A percentile compares a stretch with the other conserved stretches of the same genome.
phyloP scores from a whole-genome alignment of 2,113 vertebrate species.

The Corythornis madagascariensis region DNA sequence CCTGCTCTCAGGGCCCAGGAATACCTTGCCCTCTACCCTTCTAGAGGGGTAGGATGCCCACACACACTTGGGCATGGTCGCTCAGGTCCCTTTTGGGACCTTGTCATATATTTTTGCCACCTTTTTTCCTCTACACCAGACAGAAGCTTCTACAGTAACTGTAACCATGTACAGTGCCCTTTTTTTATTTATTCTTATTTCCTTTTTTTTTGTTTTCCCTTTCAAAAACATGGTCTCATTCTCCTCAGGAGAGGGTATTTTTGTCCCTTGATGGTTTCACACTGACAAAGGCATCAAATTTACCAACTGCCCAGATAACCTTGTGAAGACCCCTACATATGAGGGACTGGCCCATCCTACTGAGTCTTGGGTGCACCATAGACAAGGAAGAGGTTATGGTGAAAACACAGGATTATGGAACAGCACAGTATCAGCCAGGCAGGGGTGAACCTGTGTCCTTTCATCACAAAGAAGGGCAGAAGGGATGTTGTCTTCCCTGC shows the following conservation, averaged over 20 bases:
- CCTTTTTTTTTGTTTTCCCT: neutral
- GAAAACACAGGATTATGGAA: neutral
- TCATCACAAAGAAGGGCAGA: neutral
- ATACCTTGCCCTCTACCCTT: neutral
- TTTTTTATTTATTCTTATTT: neutral
- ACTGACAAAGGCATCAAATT: neutral
- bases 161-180: neutral
- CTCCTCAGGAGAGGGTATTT: neutral
- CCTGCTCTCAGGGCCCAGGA: neutral
- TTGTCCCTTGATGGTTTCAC: neutral
- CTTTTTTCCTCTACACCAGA: neutral
- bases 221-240: neutral
- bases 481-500: neutral
- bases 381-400: neutral
- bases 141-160: neutral
- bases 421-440: neutral
- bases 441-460: neutral
- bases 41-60: neutral
- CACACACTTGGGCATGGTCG: too few relatives aligned
- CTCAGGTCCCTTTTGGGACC: neutral
- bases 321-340: neutral
- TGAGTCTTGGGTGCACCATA: neutral
- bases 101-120: neutral
- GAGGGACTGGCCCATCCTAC: neutral
- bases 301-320: neutral